Base-by-base conservation (phyloP, 2,797 vertebrate species). In the Coilia nasus region DNA sequence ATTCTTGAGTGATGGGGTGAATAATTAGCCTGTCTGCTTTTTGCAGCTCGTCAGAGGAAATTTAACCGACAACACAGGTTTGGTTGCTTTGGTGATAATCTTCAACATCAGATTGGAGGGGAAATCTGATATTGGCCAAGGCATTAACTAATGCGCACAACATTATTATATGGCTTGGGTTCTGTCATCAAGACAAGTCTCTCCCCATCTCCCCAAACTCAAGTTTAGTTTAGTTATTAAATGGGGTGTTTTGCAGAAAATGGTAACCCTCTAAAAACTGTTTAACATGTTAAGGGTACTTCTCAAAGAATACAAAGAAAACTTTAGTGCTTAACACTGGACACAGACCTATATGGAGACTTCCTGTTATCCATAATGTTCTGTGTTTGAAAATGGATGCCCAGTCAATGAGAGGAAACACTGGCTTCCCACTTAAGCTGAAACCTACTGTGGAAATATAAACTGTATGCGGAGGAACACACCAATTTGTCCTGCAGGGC, bases 31-130 rank as follows among this genome's bases (percentile, higher is more conserved):
- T 31, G 25, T 75, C 67, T 6, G 67, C 62, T 75, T 35, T 75
- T 75, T 75, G 28, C 67, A 19, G 28, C 28, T 17, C 5, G 15
- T 17, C 28, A 75, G 14, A 35, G 67, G 67, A 75, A 75, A 75
- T 35, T 23, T 28, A 75, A 35, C 50, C 50, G 50, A 10, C 67
- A 14, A 59, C 2, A 21, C 5, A 5, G 56, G 28, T 3, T 31
- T 15, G 15, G 67, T 78, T 44, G 71, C 35, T 78, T 78, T 78
- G 31, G 71, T 41, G 71, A 78, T 78, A 75, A 41, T 71, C 64
- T 71, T 31, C 15, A 35, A 35, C 11, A 71, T 71, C 64, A 71
- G 28, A 2, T 28, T 35, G 28, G 28, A 71, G 28, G 9, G 25
- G 23, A 28, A 67, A 67, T 67, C 62, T 67, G 62, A 67, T 25